Evolutionary conservation across 2,797 vertebrate genomes (phyloP).

Genomic region (Neomorphus geoffroyi): DNA sequence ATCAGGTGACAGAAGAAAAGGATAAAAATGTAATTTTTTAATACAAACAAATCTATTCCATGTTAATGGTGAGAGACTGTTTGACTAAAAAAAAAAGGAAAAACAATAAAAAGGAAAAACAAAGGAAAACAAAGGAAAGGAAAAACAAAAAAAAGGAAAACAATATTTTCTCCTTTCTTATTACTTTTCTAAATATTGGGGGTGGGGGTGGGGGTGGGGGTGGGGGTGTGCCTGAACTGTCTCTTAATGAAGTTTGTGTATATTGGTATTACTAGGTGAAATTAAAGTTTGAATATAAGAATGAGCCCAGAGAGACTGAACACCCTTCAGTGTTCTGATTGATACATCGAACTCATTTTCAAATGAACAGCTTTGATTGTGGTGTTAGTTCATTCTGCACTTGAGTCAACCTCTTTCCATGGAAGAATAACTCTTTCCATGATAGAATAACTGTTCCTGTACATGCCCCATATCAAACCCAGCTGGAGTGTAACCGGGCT

Average conservation of each 20-base stretch:
- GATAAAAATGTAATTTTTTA: background rate
- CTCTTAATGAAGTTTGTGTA: background rate
- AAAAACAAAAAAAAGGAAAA: too few species aligned
- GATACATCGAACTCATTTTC: background rate
- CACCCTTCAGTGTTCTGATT: background rate
- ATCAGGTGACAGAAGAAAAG: background rate
- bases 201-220: fast-evolving
- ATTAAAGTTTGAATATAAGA: background rate
- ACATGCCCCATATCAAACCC: background rate
- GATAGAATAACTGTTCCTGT: conserved; percentile 4
- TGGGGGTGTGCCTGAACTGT: background rate
- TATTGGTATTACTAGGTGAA: background rate
- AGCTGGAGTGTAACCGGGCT: background rate
- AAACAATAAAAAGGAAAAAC: too few species aligned
- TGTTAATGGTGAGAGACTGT: background rate
- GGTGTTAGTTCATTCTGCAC: background rate
- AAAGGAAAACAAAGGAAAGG: too few species aligned
- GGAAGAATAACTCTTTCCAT: conserved; percentile 25
- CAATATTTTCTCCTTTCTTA: too few species aligned
- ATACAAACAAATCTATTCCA: background rate
- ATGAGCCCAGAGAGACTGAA: background rate
- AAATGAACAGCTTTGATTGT: conserved; percentile 12
- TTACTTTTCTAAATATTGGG: background rate
- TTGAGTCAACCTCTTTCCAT: conserved; percentile 12
- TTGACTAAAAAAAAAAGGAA: too few species aligned